Evolutionary conservation across 2,888 invertebrate species (phyloP), one percentile per base, ranked within the genome.

Genomic region (Carcina quercana): DNA sequence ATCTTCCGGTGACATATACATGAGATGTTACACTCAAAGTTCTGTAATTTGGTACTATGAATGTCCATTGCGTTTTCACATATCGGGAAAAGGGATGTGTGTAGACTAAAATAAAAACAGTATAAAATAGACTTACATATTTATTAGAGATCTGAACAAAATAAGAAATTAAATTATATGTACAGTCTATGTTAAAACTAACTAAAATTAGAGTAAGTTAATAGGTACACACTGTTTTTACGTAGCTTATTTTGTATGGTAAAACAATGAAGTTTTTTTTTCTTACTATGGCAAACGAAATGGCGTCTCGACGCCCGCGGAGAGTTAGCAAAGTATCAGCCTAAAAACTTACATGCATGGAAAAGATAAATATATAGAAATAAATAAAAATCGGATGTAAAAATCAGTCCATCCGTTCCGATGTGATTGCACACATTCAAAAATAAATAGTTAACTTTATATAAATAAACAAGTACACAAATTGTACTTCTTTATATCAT

Each of bases 121-220:
- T 10, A 17, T 3, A 50, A 50, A 53, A 53, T 82, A 82, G 80
- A 84, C 83, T 84, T 84, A 84, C 78, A 79, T 80, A 76, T 85
- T 84, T 85, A 85, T 85, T 85, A 85, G 85, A 85, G 85, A 85
- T 85, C 85, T 85, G 84, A 85, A 85, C 84, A 84, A 80, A 84
- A 84, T 83, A 84, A 78, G 82, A 84, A 84, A 82, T 84, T 76
- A 84, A 85, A 85, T 84, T 80, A 85, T 85, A 85, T 85, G 84
- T 85, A 85, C 85, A 85, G 84, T 83, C 83, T 82, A 83, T 82
- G 78, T 84, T 85, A 83, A 74, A 82, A 80, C 78, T 83, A 84
- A 83, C 76, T 84, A 83, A 80, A 80, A 74, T 76, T 80, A 54
- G 78, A 63, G 79, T 82, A 80, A 80, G 80, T 82, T 75, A 83